Evolutionary conservation across 2,113 vertebrate genomes (phyloP).

Genomic region (Larimichthys crocea): DNA sequence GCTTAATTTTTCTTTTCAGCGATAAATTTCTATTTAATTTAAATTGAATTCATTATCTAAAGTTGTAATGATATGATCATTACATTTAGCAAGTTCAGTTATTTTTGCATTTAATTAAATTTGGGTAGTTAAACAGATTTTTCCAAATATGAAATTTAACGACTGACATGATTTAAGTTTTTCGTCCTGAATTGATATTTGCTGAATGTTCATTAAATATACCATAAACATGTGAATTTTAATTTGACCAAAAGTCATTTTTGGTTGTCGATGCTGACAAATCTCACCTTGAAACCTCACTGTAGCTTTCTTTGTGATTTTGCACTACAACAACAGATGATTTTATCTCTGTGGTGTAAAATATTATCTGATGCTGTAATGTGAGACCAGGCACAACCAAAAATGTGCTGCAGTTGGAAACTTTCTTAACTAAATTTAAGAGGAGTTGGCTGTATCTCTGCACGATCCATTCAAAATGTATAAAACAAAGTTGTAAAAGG

Average conservation of each 20-base stretch:
- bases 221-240: background rate
- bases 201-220: background rate
- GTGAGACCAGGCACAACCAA: background rate
- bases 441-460: background rate
- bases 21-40: conserved; percentile 16
- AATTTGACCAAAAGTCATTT: background rate
- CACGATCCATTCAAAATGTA: background rate
- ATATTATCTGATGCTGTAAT: background rate
- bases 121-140: background rate
- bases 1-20: background rate
- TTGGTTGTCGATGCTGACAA: conserved; percentile 10
- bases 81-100: background rate
- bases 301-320: conserved; percentile 13
- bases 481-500: background rate
- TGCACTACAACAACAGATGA: background rate
- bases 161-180: background rate
- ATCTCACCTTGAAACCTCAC: conserved; percentile 34
- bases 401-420: background rate
- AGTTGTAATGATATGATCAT: background rate
- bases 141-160: background rate
- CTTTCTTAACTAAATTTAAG: background rate
- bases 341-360: conserved; percentile 3
- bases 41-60: conserved; percentile 13
- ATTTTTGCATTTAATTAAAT: background rate
- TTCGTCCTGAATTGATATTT: background rate